Conservation (phyloP, 2,113 vertebrate species). For the Gadus macrocephalus region DNA sequence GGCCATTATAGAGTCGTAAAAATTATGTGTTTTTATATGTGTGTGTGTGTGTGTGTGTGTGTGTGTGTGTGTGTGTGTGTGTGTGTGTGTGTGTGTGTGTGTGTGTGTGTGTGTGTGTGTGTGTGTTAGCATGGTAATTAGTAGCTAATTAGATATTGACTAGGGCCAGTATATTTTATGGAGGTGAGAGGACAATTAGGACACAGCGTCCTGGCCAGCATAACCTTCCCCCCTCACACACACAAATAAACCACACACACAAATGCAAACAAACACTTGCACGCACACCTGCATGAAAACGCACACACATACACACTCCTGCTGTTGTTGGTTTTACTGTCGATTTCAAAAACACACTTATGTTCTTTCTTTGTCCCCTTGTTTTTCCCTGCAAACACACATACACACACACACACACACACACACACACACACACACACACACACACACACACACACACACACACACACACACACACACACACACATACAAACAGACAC, state of each 20-base stretch:
- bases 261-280: not conserved
- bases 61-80: slow-evolving; percentile 34
- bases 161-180: slow-evolving; percentile 51
- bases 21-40: slow-evolving; percentile 24
- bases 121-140: slow-evolving; percentile 57
- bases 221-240: slow-evolving; percentile 32
- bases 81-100: slow-evolving; percentile 28
- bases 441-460: too few relatives aligned
- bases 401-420: too few relatives aligned
- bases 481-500: too few relatives aligned
- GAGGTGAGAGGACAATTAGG: slow-evolving; percentile 47
- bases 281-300: slow-evolving; percentile 4
- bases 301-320: not conserved
- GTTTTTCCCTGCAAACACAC: too few relatives aligned
- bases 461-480: too few relatives aligned
- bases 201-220: slow-evolving; percentile 26
- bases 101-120: slow-evolving; percentile 12
- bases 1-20: not conserved
- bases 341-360: too few relatives aligned
- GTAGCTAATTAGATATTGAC: slow-evolving; percentile 67
- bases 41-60: slow-evolving; percentile 23
- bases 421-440: too few relatives aligned
- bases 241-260: not conserved
- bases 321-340: too few relatives aligned
- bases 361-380: too few relatives aligned